Evolutionary conservation across 2,888 invertebrate species (phyloP), one percentile per base, ranked within the genome.

Genomic region (Scaptomyza polygonia): DNA sequence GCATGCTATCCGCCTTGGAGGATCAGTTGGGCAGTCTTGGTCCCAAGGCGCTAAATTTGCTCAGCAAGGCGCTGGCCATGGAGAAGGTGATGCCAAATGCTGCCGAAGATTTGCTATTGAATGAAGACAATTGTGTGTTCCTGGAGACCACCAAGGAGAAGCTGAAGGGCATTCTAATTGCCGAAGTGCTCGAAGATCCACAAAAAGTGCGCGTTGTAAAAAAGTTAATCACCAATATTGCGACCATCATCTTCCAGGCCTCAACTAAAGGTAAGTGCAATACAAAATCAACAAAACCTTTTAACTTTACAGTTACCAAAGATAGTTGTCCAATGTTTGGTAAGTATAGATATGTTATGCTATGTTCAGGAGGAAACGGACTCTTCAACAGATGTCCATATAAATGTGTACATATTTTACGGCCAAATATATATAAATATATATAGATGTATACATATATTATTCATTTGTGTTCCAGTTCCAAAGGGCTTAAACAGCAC

Each of bases 111-210:
- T 89, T 97, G 40, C 91, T 97, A 0, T 93, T 94, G 53, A 95
- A 95, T 67, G 96, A 96, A 53, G 93, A 94, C 40, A 94, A 95
- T 55, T 94, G 94, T 78, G 96, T 96, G 0, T 92, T 97, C 72
- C 94, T 97, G 71, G 97, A 97, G 92, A 96, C 96, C 0, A 95
- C 95, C 0, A 97, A 96, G 81, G 97, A 97, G 91, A 97, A 97
- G 91, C 92, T 97, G 47, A 96, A 96, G 90, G 96, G 96, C 47
- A 95, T 95, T 54, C 91, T 95, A 63, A 94, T 95, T 86, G 95
- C 96, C 29, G 95, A 95, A 55, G 94, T 95, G 70, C 92, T 94
- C 70, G 91, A 91, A 7, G 90, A 93, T 68, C 77, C 89, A 57
- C 90, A 92, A 76, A 95, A 96, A 69, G 94, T 95, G 62, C 93